Base-by-base conservation (phyloP, 2,797 vertebrate genomes). In the Sebastes miniatus region DNA sequence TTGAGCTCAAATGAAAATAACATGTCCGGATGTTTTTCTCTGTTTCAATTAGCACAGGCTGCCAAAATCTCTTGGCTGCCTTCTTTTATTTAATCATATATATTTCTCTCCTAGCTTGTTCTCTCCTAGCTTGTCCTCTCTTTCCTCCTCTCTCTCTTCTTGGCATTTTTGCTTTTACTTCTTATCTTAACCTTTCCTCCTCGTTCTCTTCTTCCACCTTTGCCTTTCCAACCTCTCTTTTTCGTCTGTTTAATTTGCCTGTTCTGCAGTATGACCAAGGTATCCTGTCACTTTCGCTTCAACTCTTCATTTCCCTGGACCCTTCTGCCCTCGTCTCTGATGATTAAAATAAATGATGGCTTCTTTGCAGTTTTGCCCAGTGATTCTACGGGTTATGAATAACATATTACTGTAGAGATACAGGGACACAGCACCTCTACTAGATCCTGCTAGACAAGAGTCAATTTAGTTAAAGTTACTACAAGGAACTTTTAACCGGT, bases 321-420 rank as follows among this genome's bases (percentile, higher is more conserved):
- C 71, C 68, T 56, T 80, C 69, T 62, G 27, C 31, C 39, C n/a
- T 71, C 43, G 66, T 81, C 78, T 77, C 50, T 14, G 73, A 14
- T 80, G 29, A 86, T 88, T 79, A 79, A 76, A 81, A 66, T 6
- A 78, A 81, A 78, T 22, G 0, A 70, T 69, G 52, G 24, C 66
- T 52, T 69, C 61, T 79, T 58, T 83, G 54, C 65, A 39, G 73
- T 73, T 77, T 76, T 71, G 65, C 27, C 62, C n/a, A n/a, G 32
- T 62, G 57, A 73, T 62, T 83, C 62, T 2, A 24, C 24, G 8
- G 34, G 32, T 68, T 64, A 84, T 91, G 62, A 88, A 80, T 78
- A 62, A 65, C 14, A 68, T 62, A 79, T 84, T 82, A 71, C 10
- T n/a, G 29, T 7, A 22, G 78, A 65, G 50, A 74, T 36, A 14